These are phyloP conservation scores for Denticeps clupeoides DNA, from an alignment of 2,797 vertebrate genomes.

Conservation along the genomic window DNA sequence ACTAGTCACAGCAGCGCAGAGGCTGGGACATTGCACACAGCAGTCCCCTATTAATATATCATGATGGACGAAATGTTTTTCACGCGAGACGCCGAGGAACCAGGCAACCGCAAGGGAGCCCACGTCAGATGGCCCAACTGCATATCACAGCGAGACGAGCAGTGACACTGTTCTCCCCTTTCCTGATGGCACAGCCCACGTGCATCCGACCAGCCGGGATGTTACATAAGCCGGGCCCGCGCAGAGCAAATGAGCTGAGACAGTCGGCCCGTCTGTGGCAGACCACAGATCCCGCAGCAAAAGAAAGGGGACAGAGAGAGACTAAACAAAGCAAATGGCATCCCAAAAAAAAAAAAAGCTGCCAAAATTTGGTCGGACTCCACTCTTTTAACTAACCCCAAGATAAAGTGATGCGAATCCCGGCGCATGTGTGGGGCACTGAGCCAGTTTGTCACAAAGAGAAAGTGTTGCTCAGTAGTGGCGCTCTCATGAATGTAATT, in stretches of 20 bases:
- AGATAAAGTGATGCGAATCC: conserved; percentile 24
- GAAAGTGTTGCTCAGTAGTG: conserved; percentile 35
- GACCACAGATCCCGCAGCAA: conserved; percentile 14
- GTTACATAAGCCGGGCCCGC: conserved; percentile 18
- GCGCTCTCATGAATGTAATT: conserved; percentile 21
- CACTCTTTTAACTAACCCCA: conserved; percentile 19
- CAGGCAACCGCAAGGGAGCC: no score
- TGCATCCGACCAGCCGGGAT: conserved; percentile 1
- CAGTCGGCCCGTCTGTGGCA: conserved; percentile 19
- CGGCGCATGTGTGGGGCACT: conserved; percentile 26
- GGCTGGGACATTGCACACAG: no score
- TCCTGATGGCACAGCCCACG: not conserved
- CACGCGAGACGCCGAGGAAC: no score
- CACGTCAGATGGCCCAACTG: no score
- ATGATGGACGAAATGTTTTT: no score
- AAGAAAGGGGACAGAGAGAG: conserved; percentile 21
- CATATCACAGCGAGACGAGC: no score
- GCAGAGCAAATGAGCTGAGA: conserved; percentile 27
- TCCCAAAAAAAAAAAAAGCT: no score
- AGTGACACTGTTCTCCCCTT: not conserved
- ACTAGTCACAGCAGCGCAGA: no score
- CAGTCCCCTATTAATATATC: no score
- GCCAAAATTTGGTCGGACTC: conserved; percentile 28
- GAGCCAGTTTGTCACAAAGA: conserved; percentile 37
- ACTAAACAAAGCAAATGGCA: no score